phyloP scores from a whole-genome alignment of 2,113 vertebrate genomes.

The Heterocephalus glaber region DNA sequence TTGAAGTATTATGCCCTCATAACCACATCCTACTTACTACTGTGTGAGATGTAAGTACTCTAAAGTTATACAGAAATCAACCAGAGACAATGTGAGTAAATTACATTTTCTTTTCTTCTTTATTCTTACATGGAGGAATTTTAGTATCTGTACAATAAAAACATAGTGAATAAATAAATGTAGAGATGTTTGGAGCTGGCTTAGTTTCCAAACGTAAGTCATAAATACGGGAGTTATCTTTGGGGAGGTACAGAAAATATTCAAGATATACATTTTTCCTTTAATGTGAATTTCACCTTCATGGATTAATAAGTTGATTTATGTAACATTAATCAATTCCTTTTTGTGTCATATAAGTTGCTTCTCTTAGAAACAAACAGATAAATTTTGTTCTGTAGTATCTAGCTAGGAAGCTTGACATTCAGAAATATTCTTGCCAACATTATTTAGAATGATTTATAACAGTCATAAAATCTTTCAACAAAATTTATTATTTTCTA shows the following conservation, averaged over 20 bases:
- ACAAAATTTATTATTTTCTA: constrained; percentile 14
- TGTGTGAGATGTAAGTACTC: background rate
- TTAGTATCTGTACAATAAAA: background rate
- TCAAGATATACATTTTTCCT: background rate
- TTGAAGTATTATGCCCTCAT: background rate
- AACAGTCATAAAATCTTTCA: background rate
- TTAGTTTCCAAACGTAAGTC: background rate
- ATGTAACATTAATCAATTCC: background rate
- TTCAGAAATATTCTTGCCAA: background rate
- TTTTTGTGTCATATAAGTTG: background rate
- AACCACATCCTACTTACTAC: too few species aligned
- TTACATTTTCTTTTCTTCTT: background rate
- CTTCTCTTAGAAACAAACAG: background rate
- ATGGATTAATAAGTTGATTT: background rate
- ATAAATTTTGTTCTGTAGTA: background rate
- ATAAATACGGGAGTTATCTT: background rate
- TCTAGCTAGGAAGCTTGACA: background rate
- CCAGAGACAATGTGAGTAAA: background rate
- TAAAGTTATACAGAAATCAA: background rate
- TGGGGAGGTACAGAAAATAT: background rate
- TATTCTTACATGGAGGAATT: background rate
- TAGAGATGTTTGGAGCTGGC: background rate
- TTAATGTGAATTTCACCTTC: background rate
- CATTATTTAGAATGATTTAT: background rate
- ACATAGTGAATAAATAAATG: background rate